Conservation (phyloP, 23 tunicate species). For the Trididemnum clinides region DNA sequence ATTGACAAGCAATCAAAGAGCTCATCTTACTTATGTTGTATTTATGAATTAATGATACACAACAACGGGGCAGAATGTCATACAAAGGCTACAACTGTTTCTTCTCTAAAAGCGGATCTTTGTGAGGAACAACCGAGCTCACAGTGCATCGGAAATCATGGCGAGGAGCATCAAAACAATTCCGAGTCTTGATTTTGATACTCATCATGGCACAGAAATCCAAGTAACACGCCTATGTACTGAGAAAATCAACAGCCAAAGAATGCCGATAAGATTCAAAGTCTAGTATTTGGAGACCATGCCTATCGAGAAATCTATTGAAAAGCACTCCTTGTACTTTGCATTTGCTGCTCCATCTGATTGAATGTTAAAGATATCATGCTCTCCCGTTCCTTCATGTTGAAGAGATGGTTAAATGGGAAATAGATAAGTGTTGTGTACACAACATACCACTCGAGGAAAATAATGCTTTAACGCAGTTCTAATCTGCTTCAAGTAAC, state of each 20-base stretch:
- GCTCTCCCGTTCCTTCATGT: too few species aligned
- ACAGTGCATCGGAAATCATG: constrained; percentile 51
- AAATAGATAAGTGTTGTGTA: too few species aligned
- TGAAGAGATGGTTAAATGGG: too few species aligned
- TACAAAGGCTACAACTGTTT: constrained; percentile 39
- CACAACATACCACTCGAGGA: too few species aligned
- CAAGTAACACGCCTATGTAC: constrained; percentile 25
- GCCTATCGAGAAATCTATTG: too few species aligned
- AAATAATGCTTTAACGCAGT: too few species aligned
- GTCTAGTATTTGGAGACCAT: constrained; percentile 4
- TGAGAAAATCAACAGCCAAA: constrained; percentile 11
- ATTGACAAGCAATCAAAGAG: too few species aligned
- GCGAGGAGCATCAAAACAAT: constrained; percentile 25
- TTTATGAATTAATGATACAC: neutral
- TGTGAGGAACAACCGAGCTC: constrained; percentile 23
- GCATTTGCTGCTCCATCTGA: too few species aligned
- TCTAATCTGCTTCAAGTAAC: too few species aligned
- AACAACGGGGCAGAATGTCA: constrained; percentile 4
- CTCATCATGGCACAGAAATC: constrained; percentile 17
- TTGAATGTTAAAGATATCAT: too few species aligned
- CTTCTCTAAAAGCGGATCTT: constrained; percentile 30
- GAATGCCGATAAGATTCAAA: constrained; percentile 12
- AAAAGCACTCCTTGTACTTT: too few species aligned
- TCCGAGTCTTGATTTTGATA: constrained; percentile 12
- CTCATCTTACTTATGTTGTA: too few species aligned